Evolutionary conservation across 2,113 vertebrate species (phyloP), one percentile per base, ranked within the genome.

Genomic region (Sminthopsis crassicaudata): DNA sequence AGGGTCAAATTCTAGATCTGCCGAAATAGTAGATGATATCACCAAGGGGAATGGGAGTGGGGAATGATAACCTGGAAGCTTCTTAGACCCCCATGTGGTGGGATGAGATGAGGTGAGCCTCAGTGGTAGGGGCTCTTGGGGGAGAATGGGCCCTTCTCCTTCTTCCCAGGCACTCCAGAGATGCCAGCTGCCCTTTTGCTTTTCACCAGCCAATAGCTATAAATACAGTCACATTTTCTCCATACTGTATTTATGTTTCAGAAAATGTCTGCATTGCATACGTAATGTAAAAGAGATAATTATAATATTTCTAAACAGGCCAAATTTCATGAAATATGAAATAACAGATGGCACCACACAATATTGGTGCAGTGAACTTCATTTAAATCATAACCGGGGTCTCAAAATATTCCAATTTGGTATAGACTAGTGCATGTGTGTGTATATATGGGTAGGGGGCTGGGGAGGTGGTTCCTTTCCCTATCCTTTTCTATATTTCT

Each of bases 301-400:
- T 98, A 98, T 98, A 98, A 98, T 96, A 98, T 98, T 97, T 97
- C 97, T 95, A 95, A 98, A 98, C 98, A 98, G 98, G 98, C 98
- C 96, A 51, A 98, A 98, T 98, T 98, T 95, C 54, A 96, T 98
- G 98, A 98, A 98, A 98, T 97, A 98, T 98, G 98, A 98, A 98
- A 98, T 98, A 98, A 97, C 98, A 99, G 98, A 99, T 99, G 98
- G 98, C 96, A 96, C 95, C 97, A 93, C 97, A 98, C 96, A 99
- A 99, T 98, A 98, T 98, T 98, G 98, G 98, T 98, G 98, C 91
- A 97, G 98, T 98, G 98, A 42, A 90, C 96, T 98, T 97, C 98
- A 92, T 96, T 97, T 97, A 96, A 97, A 97, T 96, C 97, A 96
- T 97, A 97, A 97, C 94, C 97, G 60, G 57, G 96, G 96, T 93